These are phyloP conservation scores for Epinephelus fuscoguttatus DNA, from an alignment of 2,113 vertebrate genomes.

Conservation along the genomic window DNA sequence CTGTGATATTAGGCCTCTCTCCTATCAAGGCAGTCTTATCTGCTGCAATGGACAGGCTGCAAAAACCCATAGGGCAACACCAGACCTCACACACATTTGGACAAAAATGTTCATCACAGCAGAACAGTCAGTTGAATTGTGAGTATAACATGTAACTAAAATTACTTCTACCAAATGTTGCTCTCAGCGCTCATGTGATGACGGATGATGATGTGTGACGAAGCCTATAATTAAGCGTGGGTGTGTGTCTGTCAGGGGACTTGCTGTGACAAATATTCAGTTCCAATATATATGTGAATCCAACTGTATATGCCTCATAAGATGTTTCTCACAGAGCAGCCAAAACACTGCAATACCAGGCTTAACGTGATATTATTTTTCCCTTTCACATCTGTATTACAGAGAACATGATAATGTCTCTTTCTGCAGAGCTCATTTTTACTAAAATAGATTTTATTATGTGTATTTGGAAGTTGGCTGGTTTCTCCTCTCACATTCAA, in stretches of 20 bases:
- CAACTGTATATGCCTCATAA: background rate
- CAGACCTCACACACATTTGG: background rate
- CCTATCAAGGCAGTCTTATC: background rate
- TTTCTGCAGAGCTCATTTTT: background rate
- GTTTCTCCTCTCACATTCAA: background rate
- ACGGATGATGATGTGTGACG: background rate
- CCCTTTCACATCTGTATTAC: background rate
- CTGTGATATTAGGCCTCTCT: constrained; percentile 7
- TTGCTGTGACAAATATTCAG: background rate
- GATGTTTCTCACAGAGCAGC: background rate
- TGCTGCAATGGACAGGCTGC: background rate
- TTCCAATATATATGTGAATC: background rate
- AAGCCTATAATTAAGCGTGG: constrained; percentile 5
- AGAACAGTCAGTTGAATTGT: background rate
- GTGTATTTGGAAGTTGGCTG: background rate
- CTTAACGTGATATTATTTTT: background rate
- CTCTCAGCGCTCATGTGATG: constrained; percentile 18
- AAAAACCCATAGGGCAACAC: background rate
- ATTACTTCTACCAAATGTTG: constrained; percentile 2
- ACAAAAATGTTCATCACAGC: background rate
- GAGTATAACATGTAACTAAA: background rate
- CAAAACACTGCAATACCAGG: background rate
- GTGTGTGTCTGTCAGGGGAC: background rate
- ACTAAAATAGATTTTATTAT: background rate
- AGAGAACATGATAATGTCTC: background rate